Evolutionary conservation across 2,888 invertebrate species (phyloP), one percentile per base, ranked within the genome.

Genomic region (Adelphocoris suturalis): DNA sequence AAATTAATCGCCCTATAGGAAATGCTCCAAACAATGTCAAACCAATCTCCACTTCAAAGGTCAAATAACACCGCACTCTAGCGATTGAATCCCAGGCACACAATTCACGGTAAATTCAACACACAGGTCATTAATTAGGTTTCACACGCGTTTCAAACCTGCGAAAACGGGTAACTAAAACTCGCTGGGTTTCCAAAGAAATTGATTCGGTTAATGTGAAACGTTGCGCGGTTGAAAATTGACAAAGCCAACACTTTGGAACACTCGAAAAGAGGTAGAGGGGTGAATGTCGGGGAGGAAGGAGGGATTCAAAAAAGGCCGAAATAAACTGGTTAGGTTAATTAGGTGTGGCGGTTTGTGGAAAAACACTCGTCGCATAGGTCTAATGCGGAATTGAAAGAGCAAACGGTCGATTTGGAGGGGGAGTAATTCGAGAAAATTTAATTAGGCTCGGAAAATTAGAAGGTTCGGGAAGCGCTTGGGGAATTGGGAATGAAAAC

Each of bases 281-380:
- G 14, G 52, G n/a, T n/a, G n/a, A n/a, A n/a, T n/a, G n/a, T n/a
- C n/a, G n/a, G n/a, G n/a, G n/a, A n/a, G n/a, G n/a, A n/a, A n/a
- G n/a, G n/a, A n/a, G n/a, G 52, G 16, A 11, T 1, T 16, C 52
- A 12, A 52, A 52, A 52, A 52, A 52, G 14, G 16, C 19, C 61
- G 19, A 16, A 61, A n/a, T n/a, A 61, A 61, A 14, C 19, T 9
- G 19, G 61, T 61, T 61, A 61, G 61, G 61, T 61, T 61, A 61
- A 61, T 61, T 61, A 61, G 61, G 61, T 61, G 19, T 61, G 61
- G 19, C 9, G 61, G 61, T 52, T 52, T 52, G 52, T 52, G 61
- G 19, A 61, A 61, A 61, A 61, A 19, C 61, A 61, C 16, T 61
- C 61, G 61, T 2, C 37, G 3, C 37, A 37, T 37, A 61, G 61